Conservation (phyloP, 2,113 vertebrate species). For the Capricornis sumatraensis region DNA sequence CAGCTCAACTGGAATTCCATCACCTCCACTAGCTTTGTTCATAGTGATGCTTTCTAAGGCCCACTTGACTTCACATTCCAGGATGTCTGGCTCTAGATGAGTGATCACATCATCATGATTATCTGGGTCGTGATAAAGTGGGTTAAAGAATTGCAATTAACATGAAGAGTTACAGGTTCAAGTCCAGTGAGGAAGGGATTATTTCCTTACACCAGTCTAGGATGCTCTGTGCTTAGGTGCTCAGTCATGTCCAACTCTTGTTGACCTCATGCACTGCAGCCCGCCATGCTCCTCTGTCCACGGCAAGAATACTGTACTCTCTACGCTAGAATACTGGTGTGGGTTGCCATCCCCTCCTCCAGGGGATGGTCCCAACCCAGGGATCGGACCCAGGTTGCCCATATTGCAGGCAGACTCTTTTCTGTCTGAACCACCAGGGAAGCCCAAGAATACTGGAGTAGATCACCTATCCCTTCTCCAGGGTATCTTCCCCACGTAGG, state of each 20-base stretch:
- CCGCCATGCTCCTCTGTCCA: rapidly evolving
- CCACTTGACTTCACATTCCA: no score
- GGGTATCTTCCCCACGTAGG: neutral
- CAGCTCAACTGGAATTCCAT: no score
- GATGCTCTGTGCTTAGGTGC: neutral
- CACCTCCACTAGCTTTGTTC: no score
- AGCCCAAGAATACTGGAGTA: neutral
- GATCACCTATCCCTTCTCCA: neutral
- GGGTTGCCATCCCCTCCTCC: neutral
- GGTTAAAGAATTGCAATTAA: neutral
- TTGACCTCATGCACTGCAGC: neutral
- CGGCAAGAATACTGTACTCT: neutral
- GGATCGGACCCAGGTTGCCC: neutral
- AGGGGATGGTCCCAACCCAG: neutral
- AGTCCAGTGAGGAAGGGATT: neutral
- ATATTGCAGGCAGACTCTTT: neutral
- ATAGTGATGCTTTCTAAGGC: no score
- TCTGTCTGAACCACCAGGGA: neutral
- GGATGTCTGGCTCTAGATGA: no score
- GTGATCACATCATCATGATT: no score
- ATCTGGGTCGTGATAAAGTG: no score
- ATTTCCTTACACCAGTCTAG: neutral
- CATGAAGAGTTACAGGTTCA: neutral
- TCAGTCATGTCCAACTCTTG: neutral
- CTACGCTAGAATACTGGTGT: neutral